Conservation (phyloP, 2,888 invertebrate species). For the Aromia moschata region DNA sequence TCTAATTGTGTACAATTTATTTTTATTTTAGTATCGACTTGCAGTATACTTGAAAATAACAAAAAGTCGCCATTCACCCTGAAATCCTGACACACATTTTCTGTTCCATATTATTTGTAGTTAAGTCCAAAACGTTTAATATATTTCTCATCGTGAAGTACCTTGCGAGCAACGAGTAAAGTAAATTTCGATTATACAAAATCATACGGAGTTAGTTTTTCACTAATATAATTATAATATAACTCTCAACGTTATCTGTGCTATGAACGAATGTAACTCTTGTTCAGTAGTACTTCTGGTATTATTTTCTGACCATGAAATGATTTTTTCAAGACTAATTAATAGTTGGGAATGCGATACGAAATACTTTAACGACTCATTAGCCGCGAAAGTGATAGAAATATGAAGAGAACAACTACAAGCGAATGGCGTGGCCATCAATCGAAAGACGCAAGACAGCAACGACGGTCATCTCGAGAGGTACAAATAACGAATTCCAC, state of each 20-base stretch:
- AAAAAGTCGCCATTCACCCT: no score
- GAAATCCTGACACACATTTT: no score
- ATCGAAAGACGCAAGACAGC: slow-evolving; percentile 1
- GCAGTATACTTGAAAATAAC: no score
- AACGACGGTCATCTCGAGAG: slow-evolving; percentile 21
- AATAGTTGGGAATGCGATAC: background rate
- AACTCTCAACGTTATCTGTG: background rate
- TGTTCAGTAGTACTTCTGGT: background rate
- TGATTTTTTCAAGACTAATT: background rate
- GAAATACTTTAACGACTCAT: slow-evolving; percentile 4
- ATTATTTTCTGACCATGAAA: background rate
- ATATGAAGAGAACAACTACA: slow-evolving; percentile 19
- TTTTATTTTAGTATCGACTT: no score
- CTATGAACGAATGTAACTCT: background rate
- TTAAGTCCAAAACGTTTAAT: no score
- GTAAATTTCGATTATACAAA: no score
- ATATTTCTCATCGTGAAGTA: no score
- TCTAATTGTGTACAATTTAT: no score
- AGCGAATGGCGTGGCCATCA: slow-evolving; percentile 21
- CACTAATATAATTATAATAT: background rate
- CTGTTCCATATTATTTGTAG: no score
- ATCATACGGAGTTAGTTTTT: background rate
- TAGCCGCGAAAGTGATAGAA: slow-evolving; percentile 6
- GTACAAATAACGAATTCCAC: slow-evolving; percentile 25
- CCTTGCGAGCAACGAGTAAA: no score